Conservation (phyloP, 2,113 vertebrate genomes). For the Anas platyrhynchos region DNA sequence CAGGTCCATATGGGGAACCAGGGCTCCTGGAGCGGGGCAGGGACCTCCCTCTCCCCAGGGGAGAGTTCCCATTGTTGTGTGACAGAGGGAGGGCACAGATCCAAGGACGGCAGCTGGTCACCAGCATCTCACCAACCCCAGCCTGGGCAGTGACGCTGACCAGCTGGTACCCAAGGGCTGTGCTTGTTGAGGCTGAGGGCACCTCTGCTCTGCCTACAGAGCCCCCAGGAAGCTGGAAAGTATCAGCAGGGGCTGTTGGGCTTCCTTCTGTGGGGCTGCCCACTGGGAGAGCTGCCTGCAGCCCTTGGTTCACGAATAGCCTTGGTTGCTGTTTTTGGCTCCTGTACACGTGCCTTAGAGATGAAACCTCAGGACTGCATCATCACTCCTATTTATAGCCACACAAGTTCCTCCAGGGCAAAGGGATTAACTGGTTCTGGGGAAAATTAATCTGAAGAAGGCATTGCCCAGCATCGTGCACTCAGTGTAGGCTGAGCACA, state of each 20-base stretch:
- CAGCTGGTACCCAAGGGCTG: not conserved
- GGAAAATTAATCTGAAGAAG: not conserved
- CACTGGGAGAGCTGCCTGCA: not conserved
- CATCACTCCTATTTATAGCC: not conserved
- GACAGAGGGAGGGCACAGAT: not conserved
- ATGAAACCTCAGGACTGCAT: not conserved
- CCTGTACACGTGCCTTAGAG: not conserved
- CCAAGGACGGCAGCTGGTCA: not conserved
- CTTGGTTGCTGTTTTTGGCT: not conserved
- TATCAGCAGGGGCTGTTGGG: not conserved
- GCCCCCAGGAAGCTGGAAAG: not conserved
- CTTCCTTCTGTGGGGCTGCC: not conserved
- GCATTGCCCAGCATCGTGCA: fast-evolving
- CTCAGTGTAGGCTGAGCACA: not conserved
- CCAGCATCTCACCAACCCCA: not conserved
- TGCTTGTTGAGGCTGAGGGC: not conserved
- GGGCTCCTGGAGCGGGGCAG: not conserved
- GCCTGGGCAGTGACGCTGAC: not conserved
- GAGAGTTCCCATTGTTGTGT: fast-evolving
- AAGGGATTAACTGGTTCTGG: not conserved
- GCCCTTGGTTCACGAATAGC: not conserved
- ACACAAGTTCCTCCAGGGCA: not conserved
- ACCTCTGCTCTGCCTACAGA: not conserved
- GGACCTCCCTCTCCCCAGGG: not conserved
- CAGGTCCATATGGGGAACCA: not conserved